Conservation (phyloP, 2,113 vertebrate species). For the Sylvia atricapilla region DNA sequence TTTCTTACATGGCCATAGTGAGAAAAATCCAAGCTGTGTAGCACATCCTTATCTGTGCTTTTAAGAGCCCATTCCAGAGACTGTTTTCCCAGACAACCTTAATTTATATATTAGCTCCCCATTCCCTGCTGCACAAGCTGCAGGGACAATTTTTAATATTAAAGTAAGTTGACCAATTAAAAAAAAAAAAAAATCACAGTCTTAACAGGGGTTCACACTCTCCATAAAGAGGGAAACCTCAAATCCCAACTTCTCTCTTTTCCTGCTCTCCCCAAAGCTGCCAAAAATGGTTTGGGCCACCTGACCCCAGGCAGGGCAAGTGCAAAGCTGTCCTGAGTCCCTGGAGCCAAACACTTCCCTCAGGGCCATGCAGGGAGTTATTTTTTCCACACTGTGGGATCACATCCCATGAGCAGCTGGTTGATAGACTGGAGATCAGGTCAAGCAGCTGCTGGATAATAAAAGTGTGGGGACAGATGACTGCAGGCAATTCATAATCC, state of each 20-base stretch:
- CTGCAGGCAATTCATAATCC: not conserved
- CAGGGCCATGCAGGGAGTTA: accelerated
- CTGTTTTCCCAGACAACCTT: not conserved
- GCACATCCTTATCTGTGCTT: not conserved
- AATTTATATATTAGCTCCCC: not conserved
- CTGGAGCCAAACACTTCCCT: not conserved
- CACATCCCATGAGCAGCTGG: not conserved
- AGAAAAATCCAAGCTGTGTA: not conserved
- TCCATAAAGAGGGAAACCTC: not conserved
- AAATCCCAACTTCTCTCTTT: not conserved
- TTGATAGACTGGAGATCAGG: not conserved
- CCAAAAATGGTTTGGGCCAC: not conserved
- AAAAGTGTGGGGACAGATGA: not conserved
- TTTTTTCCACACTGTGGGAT: not conserved
- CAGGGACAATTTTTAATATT: not conserved
- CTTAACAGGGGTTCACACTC: not conserved
- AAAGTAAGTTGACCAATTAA: not conserved
- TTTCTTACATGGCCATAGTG: not conserved
- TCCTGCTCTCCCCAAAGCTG: not conserved
- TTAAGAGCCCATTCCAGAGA: not conserved
- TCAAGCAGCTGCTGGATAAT: not conserved
- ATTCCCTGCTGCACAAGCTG: not conserved
- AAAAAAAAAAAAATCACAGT: not conserved
- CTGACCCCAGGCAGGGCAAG: not conserved
- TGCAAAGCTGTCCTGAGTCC: not conserved